These are phyloP conservation scores for Pachyseris speciosa DNA, from an alignment of 64 coral and sea anemone species.

Conservation along the genomic window DNA sequence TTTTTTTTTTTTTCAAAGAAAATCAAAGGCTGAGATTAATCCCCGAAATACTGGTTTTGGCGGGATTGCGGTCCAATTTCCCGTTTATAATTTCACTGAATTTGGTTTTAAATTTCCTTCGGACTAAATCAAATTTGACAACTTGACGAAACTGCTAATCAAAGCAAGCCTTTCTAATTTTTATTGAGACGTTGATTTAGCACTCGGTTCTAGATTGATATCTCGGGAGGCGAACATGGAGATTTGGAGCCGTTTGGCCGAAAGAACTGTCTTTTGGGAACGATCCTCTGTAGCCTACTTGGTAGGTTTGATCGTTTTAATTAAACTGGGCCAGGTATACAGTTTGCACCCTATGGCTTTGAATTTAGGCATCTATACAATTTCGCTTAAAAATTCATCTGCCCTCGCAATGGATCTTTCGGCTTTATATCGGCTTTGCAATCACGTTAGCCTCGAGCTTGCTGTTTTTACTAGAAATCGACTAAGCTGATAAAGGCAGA, in stretches of 20 bases:
- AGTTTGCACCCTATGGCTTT: background rate
- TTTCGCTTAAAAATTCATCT: background rate
- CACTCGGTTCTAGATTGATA: background rate
- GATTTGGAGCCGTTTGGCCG: background rate
- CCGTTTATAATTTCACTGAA: background rate
- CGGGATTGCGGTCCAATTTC: background rate
- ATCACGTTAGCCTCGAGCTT: background rate
- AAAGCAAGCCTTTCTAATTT: background rate
- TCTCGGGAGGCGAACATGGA: background rate
- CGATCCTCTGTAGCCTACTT: no score
- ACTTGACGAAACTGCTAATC: background rate
- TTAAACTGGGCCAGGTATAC: slow-evolving; percentile 10
- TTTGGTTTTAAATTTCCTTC: background rate
- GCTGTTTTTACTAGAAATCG: no score
- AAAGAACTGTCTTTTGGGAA: no score
- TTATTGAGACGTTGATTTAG: slow-evolving; percentile 8
- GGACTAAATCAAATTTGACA: slow-evolving; percentile 15
- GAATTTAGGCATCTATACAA: background rate
- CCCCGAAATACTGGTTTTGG: no score
- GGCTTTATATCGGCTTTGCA: background rate
- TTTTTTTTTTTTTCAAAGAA: background rate
- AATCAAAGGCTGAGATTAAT: no score
- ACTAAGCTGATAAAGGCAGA: background rate
- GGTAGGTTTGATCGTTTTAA: slow-evolving; percentile 15
- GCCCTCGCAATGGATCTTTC: background rate